Percentiles rank a stretch among this genome's conserved stretches.
These are phyloP conservation scores for Daboia siamensis DNA, from an alignment of 2,113 vertebrate species.

Conservation along the genomic window DNA sequence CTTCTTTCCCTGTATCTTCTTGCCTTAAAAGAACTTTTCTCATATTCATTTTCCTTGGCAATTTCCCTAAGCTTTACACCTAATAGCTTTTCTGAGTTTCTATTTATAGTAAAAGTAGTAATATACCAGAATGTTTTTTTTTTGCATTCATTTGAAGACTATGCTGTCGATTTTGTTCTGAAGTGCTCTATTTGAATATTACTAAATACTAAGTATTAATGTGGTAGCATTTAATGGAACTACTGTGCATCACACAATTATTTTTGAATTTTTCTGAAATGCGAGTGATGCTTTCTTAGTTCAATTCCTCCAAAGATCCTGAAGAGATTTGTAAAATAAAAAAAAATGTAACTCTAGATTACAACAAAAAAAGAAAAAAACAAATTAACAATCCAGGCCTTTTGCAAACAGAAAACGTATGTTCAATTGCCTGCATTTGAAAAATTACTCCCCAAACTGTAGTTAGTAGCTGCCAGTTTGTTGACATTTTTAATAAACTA, in stretches of 20 bases:
- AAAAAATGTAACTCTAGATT: background rate
- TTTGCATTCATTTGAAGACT: background rate
- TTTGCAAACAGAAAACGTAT: background rate
- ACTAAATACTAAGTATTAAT: background rate
- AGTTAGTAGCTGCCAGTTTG: background rate
- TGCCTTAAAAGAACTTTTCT: background rate
- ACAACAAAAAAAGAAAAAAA: background rate
- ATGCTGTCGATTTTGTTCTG: background rate
- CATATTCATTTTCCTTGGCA: conserved; percentile 19
- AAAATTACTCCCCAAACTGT: background rate
- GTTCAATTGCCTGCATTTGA: background rate
- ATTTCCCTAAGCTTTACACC: conserved; percentile 25
- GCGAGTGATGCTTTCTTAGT: background rate
- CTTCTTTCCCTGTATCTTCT: background rate
- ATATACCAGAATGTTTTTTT: background rate
- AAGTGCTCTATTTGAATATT: background rate
- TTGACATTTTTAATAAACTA: background rate
- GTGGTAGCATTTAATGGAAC: background rate
- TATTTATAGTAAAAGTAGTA: background rate
- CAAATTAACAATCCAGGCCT: background rate
- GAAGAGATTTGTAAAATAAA: background rate
- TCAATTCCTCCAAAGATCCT: background rate
- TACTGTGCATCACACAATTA: background rate
- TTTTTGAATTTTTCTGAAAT: background rate
- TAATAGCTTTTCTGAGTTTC: background rate